Conservation (phyloP, 2,797 vertebrate genomes). For the Sebastes itinus region DNA sequence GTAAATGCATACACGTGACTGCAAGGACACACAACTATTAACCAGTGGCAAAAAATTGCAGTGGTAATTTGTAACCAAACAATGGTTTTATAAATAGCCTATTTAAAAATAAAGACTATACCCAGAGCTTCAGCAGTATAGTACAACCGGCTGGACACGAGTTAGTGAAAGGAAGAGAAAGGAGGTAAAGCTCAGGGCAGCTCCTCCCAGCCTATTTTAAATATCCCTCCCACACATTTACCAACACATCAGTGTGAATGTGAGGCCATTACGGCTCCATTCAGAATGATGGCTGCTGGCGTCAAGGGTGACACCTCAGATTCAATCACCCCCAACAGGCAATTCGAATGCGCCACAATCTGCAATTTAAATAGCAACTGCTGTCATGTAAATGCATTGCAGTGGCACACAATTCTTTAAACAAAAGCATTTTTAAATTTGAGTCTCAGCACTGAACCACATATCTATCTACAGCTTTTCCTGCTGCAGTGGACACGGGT, state of each 20-base stretch:
- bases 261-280: conserved; percentile 77
- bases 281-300: conserved; percentile 72
- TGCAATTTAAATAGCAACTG: conserved; percentile 52
- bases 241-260: conserved; percentile 72
- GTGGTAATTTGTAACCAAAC: neutral
- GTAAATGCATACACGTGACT: conserved; percentile 29
- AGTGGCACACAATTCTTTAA: conserved; percentile 7
- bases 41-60: neutral
- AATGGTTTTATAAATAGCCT: neutral
- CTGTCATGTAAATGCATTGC: conserved; percentile 32
- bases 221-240: conserved; percentile 76
- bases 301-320: conserved; percentile 70
- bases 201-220: conserved; percentile 70
- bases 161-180: conserved; percentile 44
- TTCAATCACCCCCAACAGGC: conserved; percentile 61
- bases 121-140: neutral
- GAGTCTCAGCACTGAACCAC: neutral
- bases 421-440: conserved; percentile 13
- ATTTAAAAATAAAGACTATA: conserved; percentile 21
- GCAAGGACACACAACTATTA: neutral
- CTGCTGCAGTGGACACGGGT: conserved; percentile 20
- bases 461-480: conserved; percentile 33
- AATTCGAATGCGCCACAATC: conserved; percentile 38
- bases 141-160: neutral
- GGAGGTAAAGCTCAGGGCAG: conserved; percentile 64